Evolutionary conservation across 2,888 invertebrate species (phyloP).

Genomic region (Pemphredon lugubris): DNA sequence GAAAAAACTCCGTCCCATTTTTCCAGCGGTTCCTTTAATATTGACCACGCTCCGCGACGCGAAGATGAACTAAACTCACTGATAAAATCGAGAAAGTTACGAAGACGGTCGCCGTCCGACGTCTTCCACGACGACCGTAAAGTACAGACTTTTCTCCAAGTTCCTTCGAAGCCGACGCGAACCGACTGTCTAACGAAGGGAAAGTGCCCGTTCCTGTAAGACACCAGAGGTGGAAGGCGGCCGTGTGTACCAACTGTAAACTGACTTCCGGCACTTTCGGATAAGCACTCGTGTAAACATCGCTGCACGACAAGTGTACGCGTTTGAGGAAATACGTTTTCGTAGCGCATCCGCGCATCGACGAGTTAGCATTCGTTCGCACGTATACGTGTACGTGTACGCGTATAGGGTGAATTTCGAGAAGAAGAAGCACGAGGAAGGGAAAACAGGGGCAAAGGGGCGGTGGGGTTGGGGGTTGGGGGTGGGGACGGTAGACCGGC

Average conservation of each 20-base stretch:
- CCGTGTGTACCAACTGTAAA: conserved; percentile 47
- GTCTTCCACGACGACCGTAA: conserved; percentile 30
- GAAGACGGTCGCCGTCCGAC: conserved; percentile 23
- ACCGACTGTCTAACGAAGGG: conserved; percentile 51
- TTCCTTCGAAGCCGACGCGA: conserved; percentile 35
- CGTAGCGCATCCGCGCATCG: conserved; percentile 3
- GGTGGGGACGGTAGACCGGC: too few species aligned
- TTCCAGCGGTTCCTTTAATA: conserved; percentile 15
- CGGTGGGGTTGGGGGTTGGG: too few species aligned
- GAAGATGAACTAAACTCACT: too few species aligned
- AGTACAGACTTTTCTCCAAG: conserved; percentile 30
- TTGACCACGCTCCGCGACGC: conserved; percentile 27
- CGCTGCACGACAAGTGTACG: conserved; percentile 19
- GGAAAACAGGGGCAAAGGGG: too few species aligned
- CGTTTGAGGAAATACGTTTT: conserved; percentile 21
- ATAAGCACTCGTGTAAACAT: conserved; percentile 44
- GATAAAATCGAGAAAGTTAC: conserved; percentile 55
- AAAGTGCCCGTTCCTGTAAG: conserved; percentile 48
- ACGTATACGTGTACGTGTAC: too few species aligned
- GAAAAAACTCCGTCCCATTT: too few species aligned
- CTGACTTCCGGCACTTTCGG: conserved; percentile 54
- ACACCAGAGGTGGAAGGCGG: conserved; percentile 41
- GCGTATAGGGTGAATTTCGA: too few species aligned
- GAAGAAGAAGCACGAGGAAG: too few species aligned
- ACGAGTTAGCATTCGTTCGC: conserved; percentile 29